Conservation (phyloP, 2,113 vertebrate species). For the Tympanuchus pallidicinctus region DNA sequence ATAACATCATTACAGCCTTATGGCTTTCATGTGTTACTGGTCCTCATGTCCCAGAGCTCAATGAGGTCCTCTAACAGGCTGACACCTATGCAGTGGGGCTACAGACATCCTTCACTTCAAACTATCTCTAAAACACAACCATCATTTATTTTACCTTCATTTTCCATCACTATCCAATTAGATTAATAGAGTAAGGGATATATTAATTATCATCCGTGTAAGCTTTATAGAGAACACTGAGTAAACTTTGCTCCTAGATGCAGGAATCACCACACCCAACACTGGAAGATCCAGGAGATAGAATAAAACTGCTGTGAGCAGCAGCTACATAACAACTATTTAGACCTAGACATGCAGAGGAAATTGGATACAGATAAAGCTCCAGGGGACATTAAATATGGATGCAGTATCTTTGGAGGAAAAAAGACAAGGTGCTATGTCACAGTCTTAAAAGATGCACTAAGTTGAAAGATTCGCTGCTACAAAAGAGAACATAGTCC, state of each 20-base stretch:
- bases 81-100: background rate
- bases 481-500: background rate
- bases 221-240: accelerated
- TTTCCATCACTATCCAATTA: background rate
- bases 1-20: background rate
- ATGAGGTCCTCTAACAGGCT: background rate
- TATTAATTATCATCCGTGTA: background rate
- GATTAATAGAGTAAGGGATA: background rate
- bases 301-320: background rate
- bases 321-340: background rate
- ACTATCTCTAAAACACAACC: background rate
- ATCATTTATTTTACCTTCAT: background rate
- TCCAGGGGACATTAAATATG: background rate
- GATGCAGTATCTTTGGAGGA: background rate
- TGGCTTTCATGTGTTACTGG: background rate
- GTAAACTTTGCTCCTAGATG: background rate
- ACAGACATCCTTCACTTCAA: background rate
- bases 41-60: background rate
- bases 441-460: background rate
- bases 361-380: slow-evolving; percentile 24
- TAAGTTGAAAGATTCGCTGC: background rate
- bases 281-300: background rate
- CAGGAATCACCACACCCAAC: background rate
- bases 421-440: background rate
- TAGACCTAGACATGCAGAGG: background rate